Evolutionary conservation across 2,113 vertebrate genomes (phyloP).

Genomic region (Daubentonia madagascariensis): DNA sequence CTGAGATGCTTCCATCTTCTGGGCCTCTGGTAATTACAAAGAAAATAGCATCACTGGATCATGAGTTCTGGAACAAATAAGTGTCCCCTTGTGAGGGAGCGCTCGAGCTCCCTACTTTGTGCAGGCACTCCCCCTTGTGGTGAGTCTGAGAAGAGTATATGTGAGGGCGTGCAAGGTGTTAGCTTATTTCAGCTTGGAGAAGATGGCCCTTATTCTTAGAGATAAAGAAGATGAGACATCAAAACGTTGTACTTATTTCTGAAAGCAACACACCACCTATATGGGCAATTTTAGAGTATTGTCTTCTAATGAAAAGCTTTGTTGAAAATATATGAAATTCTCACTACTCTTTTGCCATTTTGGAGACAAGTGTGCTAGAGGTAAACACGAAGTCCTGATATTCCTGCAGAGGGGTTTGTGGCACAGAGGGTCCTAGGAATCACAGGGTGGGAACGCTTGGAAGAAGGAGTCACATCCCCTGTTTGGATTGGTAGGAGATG

Average conservation of each 20-base stretch:
- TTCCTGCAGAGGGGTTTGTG: neutral
- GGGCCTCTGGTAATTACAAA: neutral
- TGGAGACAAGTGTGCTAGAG: neutral
- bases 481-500: neutral
- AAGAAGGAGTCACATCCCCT: neutral
- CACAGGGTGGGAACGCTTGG: neutral
- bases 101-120: neutral
- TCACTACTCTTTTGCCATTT: neutral
- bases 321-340: neutral
- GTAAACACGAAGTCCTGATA: neutral
- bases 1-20: neutral
- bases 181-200: neutral
- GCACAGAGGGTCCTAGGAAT: neutral
- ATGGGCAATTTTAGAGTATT: neutral
- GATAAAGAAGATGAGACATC: neutral
- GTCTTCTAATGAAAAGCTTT: neutral
- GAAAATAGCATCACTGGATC: neutral
- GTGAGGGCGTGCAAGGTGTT: neutral
- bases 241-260: neutral
- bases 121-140: slow-evolving; percentile 53
- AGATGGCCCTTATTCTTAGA: neutral
- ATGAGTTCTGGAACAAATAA: neutral
- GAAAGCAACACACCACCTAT: neutral
- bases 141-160: neutral
- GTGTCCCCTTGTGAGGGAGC: neutral